phyloP scores from a whole-genome alignment of 2,797 vertebrate genomes.

The Psittacula derbiana region DNA sequence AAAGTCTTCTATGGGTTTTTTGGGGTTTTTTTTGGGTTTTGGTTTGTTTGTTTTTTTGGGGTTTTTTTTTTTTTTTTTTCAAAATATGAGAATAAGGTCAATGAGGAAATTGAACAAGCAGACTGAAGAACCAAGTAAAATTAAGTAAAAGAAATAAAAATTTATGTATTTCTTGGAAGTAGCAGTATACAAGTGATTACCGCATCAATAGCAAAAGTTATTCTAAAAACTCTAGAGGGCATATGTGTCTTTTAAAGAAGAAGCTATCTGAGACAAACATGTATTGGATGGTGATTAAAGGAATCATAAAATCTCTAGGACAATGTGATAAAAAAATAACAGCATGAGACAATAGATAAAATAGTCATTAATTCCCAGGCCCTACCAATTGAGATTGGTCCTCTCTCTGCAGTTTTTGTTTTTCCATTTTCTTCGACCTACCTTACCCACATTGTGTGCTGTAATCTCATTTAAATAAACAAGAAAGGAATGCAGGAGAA shows the following conservation, averaged over 20 bases:
- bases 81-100: background rate
- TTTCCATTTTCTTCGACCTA: background rate
- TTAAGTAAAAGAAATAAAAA: background rate
- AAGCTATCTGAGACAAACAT: background rate
- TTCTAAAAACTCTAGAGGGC: background rate
- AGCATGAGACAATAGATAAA: background rate
- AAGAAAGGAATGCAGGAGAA: background rate
- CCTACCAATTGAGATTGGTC: background rate
- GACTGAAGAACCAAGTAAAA: background rate
- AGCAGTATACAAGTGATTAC: background rate
- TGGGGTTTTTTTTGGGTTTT: fast-evolving
- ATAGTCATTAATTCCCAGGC: background rate
- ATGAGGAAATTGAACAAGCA: background rate
- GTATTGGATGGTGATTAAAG: background rate
- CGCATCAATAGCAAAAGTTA: background rate
- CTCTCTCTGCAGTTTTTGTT: background rate
- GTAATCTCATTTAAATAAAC: background rate
- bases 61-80: background rate
- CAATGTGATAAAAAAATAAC: background rate
- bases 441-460: background rate
- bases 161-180: background rate
- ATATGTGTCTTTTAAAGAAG: background rate
- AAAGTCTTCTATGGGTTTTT: background rate
- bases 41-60: background rate
- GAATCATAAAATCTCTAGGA: background rate